A percentile compares a stretch with the other conserved stretches of the same genome.
Conservation (phyloP, 2,113 vertebrate species). For the Camarhynchus parvulus region DNA sequence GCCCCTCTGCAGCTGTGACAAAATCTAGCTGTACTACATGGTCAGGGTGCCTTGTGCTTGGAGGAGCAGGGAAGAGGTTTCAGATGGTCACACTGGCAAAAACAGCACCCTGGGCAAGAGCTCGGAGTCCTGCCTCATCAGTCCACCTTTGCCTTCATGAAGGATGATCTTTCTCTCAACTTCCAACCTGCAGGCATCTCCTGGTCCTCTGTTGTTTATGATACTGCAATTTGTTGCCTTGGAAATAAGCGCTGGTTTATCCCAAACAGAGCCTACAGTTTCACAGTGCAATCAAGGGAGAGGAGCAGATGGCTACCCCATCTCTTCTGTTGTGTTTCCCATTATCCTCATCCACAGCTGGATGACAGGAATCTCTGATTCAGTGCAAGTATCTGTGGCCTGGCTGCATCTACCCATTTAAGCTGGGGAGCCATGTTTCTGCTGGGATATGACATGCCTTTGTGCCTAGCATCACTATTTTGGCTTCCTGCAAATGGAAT, state of each 20-base stretch:
- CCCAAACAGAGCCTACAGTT: slow-evolving; percentile 51
- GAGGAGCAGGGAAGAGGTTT: background rate
- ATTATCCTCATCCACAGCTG: background rate
- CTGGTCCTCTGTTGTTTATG: slow-evolving; percentile 44
- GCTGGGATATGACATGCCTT: background rate
- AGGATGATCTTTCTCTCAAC: background rate
- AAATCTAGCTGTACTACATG: background rate
- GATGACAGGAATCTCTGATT: slow-evolving; percentile 33
- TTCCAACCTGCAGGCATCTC: slow-evolving; percentile 38
- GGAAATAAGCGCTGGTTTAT: slow-evolving; percentile 66
- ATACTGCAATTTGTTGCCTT: slow-evolving; percentile 56
- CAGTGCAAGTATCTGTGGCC: background rate
- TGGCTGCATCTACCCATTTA: background rate
- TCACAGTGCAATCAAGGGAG: background rate
- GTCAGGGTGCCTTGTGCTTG: background rate
- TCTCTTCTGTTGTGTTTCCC: slow-evolving; percentile 33
- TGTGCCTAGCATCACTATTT: slow-evolving; percentile 1
- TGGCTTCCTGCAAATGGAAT: background rate
- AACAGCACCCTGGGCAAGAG: background rate
- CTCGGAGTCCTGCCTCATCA: background rate
- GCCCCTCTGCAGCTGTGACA: background rate
- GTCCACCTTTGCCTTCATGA: accelerated
- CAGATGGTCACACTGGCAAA: background rate
- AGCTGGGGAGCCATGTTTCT: slow-evolving; percentile 8
- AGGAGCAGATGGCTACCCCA: slow-evolving; percentile 49